phyloP scores from a whole-genome alignment of 2,797 vertebrate species.

The Enteromius afrohamiltoni region DNA sequence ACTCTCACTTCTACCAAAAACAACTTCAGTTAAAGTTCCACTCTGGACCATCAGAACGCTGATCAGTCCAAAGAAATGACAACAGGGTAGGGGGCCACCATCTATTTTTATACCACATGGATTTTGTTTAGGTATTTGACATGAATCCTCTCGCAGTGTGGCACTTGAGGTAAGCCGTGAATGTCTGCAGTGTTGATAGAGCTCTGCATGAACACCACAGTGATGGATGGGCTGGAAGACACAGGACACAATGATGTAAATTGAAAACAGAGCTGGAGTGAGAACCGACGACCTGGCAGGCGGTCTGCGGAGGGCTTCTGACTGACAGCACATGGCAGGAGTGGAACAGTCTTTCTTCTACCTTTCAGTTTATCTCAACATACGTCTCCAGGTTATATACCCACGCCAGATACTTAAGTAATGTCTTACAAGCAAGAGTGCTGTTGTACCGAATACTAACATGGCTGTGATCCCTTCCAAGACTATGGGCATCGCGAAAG shows the following conservation, averaged over 20 bases:
- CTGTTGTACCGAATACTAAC: slow-evolving; percentile 11
- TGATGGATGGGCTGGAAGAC: slow-evolving; percentile 45
- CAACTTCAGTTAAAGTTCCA: slow-evolving; percentile 50
- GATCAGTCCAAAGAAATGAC: not conserved
- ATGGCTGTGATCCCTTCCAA: not conserved
- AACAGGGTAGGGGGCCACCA: not conserved
- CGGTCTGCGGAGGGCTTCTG: not conserved
- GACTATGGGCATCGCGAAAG: not conserved
- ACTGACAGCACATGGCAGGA: slow-evolving; percentile 20
- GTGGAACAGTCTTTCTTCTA: not conserved
- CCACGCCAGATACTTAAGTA: not conserved
- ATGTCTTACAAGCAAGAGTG: not conserved
- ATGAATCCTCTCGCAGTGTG: slow-evolving; percentile 42
- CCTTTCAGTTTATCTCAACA: slow-evolving; percentile 1
- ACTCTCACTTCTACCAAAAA: slow-evolving; percentile 33
- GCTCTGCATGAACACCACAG: slow-evolving; percentile 6
- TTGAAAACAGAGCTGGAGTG: slow-evolving; percentile 40
- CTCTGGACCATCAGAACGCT: slow-evolving; percentile 5
- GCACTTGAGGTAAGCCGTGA: not conserved
- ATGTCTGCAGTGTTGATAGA: slow-evolving; percentile 24
- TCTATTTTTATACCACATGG: slow-evolving; percentile 50
- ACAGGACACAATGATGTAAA: slow-evolving; percentile 34
- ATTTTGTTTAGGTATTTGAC: slow-evolving; percentile 47
- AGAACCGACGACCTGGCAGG: slow-evolving; percentile 20
- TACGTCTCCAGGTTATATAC: not conserved